Base-by-base conservation (phyloP, 2,888 invertebrate genomes). In the Apotomis turbidana region DNA sequence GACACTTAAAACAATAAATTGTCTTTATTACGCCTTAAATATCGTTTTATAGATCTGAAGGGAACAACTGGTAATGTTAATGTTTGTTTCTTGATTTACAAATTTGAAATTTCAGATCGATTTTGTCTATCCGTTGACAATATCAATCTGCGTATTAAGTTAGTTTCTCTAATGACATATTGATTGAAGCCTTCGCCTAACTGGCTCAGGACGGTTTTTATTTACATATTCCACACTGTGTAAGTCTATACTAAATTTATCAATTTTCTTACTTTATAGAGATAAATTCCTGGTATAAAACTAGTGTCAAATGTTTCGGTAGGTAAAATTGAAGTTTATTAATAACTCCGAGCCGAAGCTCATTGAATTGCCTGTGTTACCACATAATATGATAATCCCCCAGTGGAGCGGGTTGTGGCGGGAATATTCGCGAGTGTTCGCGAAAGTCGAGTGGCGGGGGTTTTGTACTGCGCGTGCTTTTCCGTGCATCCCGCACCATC, bases 401-500 rank as follows among this genome's bases (percentile, higher is more conserved):
- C 46, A 44, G 52, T 64, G 13, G 57, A 58, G 59, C 57, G 27
- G 59, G 15, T 58, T 15, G n/a, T 41, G 6, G 41, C 41, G 41
- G 41, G 41, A 70, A 59, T 59, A 52, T 70, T 36, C 55, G 15
- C 15, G 66, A 59, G 38, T 41, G 41, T 41, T 41, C 41, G 41
- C 5, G 41, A 44, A 49, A 3, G 60, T 60, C 12, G n/a, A 10
- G 36, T 51, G 10, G 74, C 69, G 75, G 69, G 70, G 2, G 49
- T 49, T 49, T 49, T 6, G 41, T 6, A 6, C 41, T 41, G 41
- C 49, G 49, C 49, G 49, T 49, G 74, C 76, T 76, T 78, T 76
- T 71, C 75, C 68, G 71, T 73, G 69, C 76, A 78, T 78, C 78
- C 76, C 73, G 51, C 44, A 55, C 27, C 13, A 10, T 27, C 44